Evolutionary conservation across 2,888 invertebrate genomes (phyloP), one percentile per base, ranked within the genome.

Genomic region (Phyllotreta striolata): DNA sequence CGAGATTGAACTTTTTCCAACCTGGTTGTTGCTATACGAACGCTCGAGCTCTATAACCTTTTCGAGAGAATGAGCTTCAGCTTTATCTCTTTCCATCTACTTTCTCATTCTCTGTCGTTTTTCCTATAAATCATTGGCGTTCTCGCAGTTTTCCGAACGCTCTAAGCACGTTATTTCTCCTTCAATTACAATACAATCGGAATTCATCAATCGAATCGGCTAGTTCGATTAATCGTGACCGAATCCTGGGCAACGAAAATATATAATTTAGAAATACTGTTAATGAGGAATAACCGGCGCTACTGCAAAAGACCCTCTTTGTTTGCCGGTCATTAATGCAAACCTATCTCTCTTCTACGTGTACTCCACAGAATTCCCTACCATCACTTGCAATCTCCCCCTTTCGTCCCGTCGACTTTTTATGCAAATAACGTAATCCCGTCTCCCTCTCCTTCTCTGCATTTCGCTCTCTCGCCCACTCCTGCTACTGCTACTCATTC

Each of bases 261-360:
- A 9, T 49, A 34, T n/a, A 8, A 14, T 38, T 54, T 39, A 38
- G 7, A 38, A 39, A 39, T 8, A 38, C 12, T 49, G 10, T 39
- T 12, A 40, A 12, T 46, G 38, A 46, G 12, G 49, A 44, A 46
- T 40, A 10, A n/a, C 52, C 47, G 10, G 38, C 66, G 65, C 67
- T 63, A 44, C 67, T 67, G 67, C n/a, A 12, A 41, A 14, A 62
- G 34, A 69, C 72, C 71, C 72, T 70, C 72, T 76, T 73, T 76
- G 76, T 76, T 74, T 72, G 72, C 71, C 72, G 73, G 73, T 76
- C 76, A 76, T 74, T 73, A 75, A 75, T 75, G 72, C 73, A 74
- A 75, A 71, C 73, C 73, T 73, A 70, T 75, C 74, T 75, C 75
- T 75, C 73, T 74, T 74, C 71, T 72, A 71, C 75, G 69, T 72